Conservation (phyloP, 2,113 vertebrate genomes). For the Nansenia antarctica region DNA sequence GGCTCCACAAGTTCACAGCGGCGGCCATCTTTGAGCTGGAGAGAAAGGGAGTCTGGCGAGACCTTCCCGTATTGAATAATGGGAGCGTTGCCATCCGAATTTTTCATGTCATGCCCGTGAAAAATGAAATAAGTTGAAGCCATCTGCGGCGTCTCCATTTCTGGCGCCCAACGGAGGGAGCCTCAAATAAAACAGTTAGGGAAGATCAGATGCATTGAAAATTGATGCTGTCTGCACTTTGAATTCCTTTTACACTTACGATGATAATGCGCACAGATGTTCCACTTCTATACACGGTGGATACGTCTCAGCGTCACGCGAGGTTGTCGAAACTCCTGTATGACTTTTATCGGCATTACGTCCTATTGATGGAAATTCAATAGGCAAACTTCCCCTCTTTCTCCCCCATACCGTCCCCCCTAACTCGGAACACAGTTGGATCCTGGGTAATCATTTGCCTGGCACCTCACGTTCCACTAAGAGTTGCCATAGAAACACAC, state of each 20-base stretch:
- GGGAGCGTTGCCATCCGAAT: conserved; percentile 52
- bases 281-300: not conserved
- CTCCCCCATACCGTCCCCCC: not conserved
- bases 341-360: not conserved
- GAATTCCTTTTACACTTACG: too few relatives aligned
- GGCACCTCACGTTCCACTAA: conserved; percentile 11
- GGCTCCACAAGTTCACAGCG: conserved; percentile 42
- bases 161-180: conserved; percentile 42
- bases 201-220: not conserved
- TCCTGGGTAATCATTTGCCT: not conserved
- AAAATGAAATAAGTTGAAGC: conserved; percentile 60
- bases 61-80: conserved; percentile 31
- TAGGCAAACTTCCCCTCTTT: not conserved
- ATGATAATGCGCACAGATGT: not conserved
- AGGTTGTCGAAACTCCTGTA: not conserved
- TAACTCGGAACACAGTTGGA: not conserved
- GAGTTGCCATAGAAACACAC: conserved; percentile 32
- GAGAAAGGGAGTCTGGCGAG: conserved; percentile 33
- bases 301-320: not conserved
- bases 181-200: not conserved
- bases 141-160: conserved; percentile 64
- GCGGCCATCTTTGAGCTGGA: conserved; percentile 45
- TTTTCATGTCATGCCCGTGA: conserved; percentile 58
- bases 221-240: not conserved
- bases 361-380: not conserved